Conservation (phyloP, 53 echinoderm and acorn worm genomes). For the Hippasteria phrygiana region DNA sequence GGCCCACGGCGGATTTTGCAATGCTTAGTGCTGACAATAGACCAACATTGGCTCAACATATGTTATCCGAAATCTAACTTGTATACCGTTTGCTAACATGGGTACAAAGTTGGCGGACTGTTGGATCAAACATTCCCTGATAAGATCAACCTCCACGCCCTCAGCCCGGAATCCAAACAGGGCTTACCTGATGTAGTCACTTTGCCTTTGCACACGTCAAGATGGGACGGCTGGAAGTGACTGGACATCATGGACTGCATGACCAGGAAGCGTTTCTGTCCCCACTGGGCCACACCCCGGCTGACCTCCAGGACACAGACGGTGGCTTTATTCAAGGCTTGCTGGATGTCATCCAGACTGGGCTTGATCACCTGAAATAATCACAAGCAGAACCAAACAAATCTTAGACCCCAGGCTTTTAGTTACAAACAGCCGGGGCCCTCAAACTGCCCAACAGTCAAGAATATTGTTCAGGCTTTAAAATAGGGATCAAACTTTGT, state of each 20-base stretch:
- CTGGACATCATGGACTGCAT: neutral
- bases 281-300: conserved; percentile 96
- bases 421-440: too few species aligned
- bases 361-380: conserved; percentile 86
- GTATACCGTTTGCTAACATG: too few species aligned
- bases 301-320: conserved; percentile 91
- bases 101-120: too few species aligned
- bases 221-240: conserved; percentile 61
- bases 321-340: conserved; percentile 90
- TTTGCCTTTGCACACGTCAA: conserved; percentile 61
- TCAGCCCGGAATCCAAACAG: neutral
- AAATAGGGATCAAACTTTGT: too few species aligned
- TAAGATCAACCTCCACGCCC: neutral
- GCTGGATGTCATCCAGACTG: conserved; percentile 97
- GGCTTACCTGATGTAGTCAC: conserved; percentile 25
- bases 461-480: too few species aligned
- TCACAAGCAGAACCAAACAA: neutral
- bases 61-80: too few species aligned
- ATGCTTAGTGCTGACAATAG: too few species aligned
- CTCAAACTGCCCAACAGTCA: too few species aligned
- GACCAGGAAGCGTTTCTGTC: conserved; percentile 80
- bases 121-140: neutral
- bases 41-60: too few species aligned
- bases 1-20: too few species aligned
- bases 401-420: neutral